Evolutionary conservation across 1,140 invertebrate genomes (phyloP).

Genomic region (Papilio polytes): DNA sequence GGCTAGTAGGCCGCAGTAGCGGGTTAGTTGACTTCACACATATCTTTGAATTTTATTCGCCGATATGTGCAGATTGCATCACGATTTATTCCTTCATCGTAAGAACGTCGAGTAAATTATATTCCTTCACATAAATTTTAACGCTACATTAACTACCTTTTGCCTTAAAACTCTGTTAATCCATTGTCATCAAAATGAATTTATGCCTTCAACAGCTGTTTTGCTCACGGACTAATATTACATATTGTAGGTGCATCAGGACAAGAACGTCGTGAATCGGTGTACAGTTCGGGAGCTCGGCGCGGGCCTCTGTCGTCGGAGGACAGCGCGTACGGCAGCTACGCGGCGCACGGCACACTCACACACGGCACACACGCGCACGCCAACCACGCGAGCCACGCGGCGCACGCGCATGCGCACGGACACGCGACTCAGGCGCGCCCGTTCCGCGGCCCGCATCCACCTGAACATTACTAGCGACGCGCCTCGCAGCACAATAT

Average conservation of each 20-base stretch:
- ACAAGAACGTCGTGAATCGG: constrained; percentile 66
- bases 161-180: too few relatives aligned
- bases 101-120: too few relatives aligned
- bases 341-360: constrained; percentile 49
- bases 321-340: constrained; percentile 73
- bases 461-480: constrained; percentile 76
- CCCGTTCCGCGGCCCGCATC: constrained; percentile 49
- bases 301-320: constrained; percentile 68
- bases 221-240: not conserved
- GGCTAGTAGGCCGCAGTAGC: too few relatives aligned
- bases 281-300: constrained; percentile 64
- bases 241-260: constrained; percentile 59
- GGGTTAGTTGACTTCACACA: too few relatives aligned
- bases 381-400: constrained; percentile 43
- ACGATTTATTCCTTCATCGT: too few relatives aligned
- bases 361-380: constrained; percentile 42
- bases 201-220: too few relatives aligned
- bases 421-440: constrained; percentile 48
- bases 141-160: too few relatives aligned
- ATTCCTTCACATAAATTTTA: too few relatives aligned
- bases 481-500: constrained; percentile 79
- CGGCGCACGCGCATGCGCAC: constrained; percentile 42
- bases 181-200: too few relatives aligned
- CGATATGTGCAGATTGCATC: too few relatives aligned
- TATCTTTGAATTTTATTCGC: too few relatives aligned